Evolutionary conservation across 1,140 invertebrate genomes (phyloP).

Genomic region (Andricus grossulariae): DNA sequence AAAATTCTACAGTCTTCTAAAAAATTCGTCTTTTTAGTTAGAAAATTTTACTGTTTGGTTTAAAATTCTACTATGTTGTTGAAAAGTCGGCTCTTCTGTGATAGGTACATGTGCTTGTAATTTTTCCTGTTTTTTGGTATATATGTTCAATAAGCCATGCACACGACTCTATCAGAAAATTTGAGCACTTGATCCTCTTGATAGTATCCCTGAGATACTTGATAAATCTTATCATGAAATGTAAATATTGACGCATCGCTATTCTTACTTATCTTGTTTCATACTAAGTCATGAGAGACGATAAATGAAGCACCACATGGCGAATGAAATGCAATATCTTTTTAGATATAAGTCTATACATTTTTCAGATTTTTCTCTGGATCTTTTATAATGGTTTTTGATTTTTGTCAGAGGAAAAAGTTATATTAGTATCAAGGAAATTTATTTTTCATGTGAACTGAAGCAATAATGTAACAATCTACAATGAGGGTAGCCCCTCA

Average conservation of each 20-base stretch:
- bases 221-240: background rate
- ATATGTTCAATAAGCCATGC: background rate
- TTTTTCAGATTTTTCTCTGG: background rate
- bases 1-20: too few relatives aligned
- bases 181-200: background rate
- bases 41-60: too few relatives aligned
- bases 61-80: too few relatives aligned
- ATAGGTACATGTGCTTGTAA: too few relatives aligned
- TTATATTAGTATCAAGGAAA: too few relatives aligned
- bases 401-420: too few relatives aligned
- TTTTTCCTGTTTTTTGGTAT: background rate
- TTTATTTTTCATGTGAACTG: too few relatives aligned
- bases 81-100: too few relatives aligned
- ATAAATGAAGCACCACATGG: conserved; percentile 3
- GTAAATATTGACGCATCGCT: background rate
- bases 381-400: background rate
- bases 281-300: background rate
- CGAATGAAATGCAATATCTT: background rate
- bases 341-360: background rate
- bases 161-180: background rate
- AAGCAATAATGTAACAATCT: too few relatives aligned
- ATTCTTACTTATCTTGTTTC: conserved; percentile 8
- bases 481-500: too few relatives aligned
- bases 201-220: background rate
- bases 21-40: too few relatives aligned